Evolutionary conservation across 2,888 invertebrate genomes (phyloP).

Genomic region (Tachystola acroxantha): DNA sequence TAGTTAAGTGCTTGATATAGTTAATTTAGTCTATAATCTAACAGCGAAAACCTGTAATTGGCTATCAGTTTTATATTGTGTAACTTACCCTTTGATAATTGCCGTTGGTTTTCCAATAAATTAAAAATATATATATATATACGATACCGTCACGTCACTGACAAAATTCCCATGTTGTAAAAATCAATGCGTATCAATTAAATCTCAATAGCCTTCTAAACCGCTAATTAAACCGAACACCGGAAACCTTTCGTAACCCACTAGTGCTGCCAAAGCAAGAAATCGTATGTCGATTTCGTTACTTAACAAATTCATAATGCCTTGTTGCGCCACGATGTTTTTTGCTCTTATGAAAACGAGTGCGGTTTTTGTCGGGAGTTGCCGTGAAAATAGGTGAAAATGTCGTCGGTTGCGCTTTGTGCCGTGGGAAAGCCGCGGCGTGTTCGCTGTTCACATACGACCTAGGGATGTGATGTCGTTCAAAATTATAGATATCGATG

Average conservation of each 20-base stretch:
- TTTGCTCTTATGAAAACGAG: conserved; percentile 48
- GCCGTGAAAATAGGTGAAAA: conserved; percentile 69
- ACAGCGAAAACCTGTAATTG: no score
- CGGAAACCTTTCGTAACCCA: conserved; percentile 19
- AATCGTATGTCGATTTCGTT: conserved; percentile 42
- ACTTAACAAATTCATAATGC: conserved; percentile 36
- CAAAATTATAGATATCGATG: conserved; percentile 28
- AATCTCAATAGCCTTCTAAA: conserved; percentile 2
- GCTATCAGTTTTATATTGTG: no score
- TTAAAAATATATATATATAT: no score
- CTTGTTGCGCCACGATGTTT: conserved; percentile 32
- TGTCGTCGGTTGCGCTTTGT: conserved; percentile 39
- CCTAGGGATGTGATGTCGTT: conserved; percentile 30
- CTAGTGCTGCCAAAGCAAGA: conserved; percentile 27
- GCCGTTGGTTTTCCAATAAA: no score
- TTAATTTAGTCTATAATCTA: no score
- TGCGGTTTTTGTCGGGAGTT: conserved; percentile 47
- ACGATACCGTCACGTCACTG: no score
- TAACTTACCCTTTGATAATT: no score
- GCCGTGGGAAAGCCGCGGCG: conserved; percentile 51
- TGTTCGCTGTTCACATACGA: conserved; percentile 35
- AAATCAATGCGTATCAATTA: neutral
- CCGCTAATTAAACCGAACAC: conserved; percentile 5
- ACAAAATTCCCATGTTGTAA: neutral
- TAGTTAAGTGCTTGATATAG: no score